Evolutionary conservation across 2,888 invertebrate species (phyloP).

Genomic region (Volucella inflata): DNA sequence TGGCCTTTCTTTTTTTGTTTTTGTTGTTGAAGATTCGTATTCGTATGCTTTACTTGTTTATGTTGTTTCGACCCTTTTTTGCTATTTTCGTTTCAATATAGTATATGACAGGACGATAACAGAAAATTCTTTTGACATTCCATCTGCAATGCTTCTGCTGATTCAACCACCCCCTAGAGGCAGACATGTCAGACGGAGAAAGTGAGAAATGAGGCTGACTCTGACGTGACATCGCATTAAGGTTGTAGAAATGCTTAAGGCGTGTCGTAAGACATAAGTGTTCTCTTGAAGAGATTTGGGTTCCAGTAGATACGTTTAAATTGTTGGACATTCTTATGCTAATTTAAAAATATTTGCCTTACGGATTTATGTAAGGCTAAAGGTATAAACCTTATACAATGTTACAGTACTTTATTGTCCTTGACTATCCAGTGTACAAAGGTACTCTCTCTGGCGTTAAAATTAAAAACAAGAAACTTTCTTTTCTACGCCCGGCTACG

Average conservation of each 20-base stretch:
- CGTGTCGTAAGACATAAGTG: slow-evolving; percentile 13
- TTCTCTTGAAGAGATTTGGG: slow-evolving; percentile 1
- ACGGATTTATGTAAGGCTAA: not conserved
- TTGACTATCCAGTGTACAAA: no score
- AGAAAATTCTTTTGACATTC: slow-evolving; percentile 59
- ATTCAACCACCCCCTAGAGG: slow-evolving; percentile 8
- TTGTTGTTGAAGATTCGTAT: not conserved
- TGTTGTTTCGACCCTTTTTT: slow-evolving; percentile 48
- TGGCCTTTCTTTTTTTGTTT: slow-evolving; percentile 4
- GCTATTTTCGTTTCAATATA: slow-evolving; percentile 25
- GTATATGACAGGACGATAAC: slow-evolving; percentile 54
- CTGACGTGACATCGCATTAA: slow-evolving; percentile 64
- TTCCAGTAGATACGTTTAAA: not conserved
- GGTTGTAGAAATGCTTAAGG: slow-evolving; percentile 36
- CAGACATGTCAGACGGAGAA: slow-evolving; percentile 34
- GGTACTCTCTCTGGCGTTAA: no score
- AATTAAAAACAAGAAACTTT: no score
- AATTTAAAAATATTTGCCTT: not conserved
- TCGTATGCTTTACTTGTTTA: slow-evolving; percentile 20
- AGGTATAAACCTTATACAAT: no score
- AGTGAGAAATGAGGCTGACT: slow-evolving; percentile 56
- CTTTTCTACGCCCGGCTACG: no score
- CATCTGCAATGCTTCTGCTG: slow-evolving; percentile 29
- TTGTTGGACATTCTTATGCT: slow-evolving; percentile 21
- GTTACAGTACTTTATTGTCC: no score